These are phyloP conservation scores for Clarias macrocephalus DNA, from an alignment of 2,113 vertebrate species.

Conservation along the genomic window DNA sequence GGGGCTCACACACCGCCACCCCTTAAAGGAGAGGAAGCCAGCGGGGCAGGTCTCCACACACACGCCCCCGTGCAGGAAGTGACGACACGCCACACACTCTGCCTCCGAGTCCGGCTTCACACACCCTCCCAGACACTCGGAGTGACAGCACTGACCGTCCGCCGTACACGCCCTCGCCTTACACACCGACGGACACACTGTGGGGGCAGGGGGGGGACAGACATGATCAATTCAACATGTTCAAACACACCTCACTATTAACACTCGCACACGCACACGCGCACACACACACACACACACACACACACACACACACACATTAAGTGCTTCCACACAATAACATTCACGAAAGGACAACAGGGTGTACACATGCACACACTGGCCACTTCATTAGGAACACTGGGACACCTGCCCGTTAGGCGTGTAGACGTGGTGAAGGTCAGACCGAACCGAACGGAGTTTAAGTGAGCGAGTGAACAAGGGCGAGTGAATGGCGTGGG, in stretches of 20 bases:
- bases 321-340: background rate
- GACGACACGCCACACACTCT: slow-evolving; percentile 85
- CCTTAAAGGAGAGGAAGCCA: slow-evolving; percentile 80
- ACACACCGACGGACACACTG: slow-evolving; percentile 86
- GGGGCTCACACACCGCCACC: slow-evolving; percentile 90
- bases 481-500: no score
- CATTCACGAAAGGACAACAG: background rate
- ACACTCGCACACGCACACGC: background rate
- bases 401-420: no score
- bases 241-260: background rate
- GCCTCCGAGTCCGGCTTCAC: slow-evolving; percentile 70
- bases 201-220: background rate
- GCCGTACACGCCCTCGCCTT: slow-evolving; percentile 85
- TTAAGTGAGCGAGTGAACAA: no score
- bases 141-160: slow-evolving; percentile 85
- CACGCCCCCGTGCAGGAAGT: slow-evolving; percentile 75
- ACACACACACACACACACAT: background rate
- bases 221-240: background rate
- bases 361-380: background rate
- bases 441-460: no score
- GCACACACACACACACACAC: background rate
- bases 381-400: no score
- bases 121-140: slow-evolving; percentile 90
- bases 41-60: slow-evolving; percentile 85
- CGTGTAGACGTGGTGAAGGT: no score